Evolutionary conservation across 2,113 vertebrate genomes (phyloP), one percentile per base, ranked within the genome.

Genomic region (Rhabdornis inornatus): DNA sequence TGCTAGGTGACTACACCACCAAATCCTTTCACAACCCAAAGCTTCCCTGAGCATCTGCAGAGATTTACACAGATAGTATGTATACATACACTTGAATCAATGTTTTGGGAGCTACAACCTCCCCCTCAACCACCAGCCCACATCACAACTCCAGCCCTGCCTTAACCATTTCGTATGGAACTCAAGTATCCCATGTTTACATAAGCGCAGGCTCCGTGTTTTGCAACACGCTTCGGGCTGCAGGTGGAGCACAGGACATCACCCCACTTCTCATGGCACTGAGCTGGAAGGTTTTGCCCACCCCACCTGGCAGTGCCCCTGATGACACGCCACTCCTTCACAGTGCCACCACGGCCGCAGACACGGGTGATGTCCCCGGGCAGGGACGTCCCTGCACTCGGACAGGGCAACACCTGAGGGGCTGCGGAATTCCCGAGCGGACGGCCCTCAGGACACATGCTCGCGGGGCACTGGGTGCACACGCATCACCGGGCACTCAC

Each of bases 381-480:
- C 78, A 78, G 42, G 6, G 52, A 65, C 6, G 9, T 19, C 55
- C 57, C 63, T 8, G 69, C 37, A 0, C 37, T 21, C 8, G 40
- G 45, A 35, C 24, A 8, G 65, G 63, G 55, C 15, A 30, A 6
- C 47, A 11, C 19, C 57, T 15, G 39, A 5, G 40, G 31, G n/a
- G 31, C 2, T 7, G 40, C 1, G 49, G 31, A 31, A 4, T 6
- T 52, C 50, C 70, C 2, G 7, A 16, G 53, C 5, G 2, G 6
- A 8, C 52, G 5, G 7, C n/a, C 20, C 50, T 40, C 52, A 37
- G 6, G 45, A 33, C 61, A 50, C 35, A 7, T 1, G 24, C 53
- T 35, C 25, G 1, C 2, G 11, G 35, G 52, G 44, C 50, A 24
- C 4, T 0, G 3, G 31, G 6, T 4, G 50, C n/a, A 8, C 52